A percentile compares a stretch with the other conserved stretches of the same genome.
These are phyloP conservation scores for Strigamia maritima DNA, from an alignment of 2,888 invertebrate genomes.

Conservation along the genomic window DNA sequence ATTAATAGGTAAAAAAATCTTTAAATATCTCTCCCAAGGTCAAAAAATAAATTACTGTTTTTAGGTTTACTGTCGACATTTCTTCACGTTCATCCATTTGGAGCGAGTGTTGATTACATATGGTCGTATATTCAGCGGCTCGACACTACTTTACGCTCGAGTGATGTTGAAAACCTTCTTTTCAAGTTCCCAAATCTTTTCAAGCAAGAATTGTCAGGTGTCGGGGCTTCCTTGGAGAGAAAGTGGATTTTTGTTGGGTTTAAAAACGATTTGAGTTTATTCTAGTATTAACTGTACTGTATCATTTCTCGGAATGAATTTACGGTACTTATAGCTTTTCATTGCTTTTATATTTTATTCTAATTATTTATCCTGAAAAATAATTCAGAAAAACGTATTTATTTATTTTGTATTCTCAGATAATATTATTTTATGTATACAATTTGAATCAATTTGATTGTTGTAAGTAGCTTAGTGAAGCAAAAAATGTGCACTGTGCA, in stretches of 20 bases:
- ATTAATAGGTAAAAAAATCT: conserved; percentile 46
- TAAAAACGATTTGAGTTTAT: conserved; percentile 36
- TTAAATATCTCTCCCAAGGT: not conserved
- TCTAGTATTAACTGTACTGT: no score
- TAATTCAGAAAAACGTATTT: no score
- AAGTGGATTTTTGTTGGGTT: conserved; percentile 84
- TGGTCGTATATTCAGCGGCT: conserved; percentile 85
- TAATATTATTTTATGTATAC: no score
- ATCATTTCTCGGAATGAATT: no score
- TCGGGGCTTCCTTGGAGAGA: conserved; percentile 79
- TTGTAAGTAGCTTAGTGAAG: not conserved
- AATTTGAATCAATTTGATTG: no score
- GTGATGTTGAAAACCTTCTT: conserved; percentile 67
- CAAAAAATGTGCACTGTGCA: not conserved
- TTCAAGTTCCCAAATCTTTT: conserved; percentile 76
- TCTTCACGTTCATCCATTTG: conserved; percentile 87
- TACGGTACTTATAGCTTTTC: no score
- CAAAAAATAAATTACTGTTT: conserved; percentile 29
- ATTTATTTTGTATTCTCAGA: no score
- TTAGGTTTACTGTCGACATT: conserved; percentile 77
- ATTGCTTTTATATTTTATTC: no score
- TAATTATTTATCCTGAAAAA: no score
- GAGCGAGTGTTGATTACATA: conserved; percentile 84
- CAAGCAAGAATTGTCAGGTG: conserved; percentile 70
- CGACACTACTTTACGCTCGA: conserved; percentile 67